These are phyloP conservation scores for Crioceris asparagi DNA, from an alignment of 2,888 invertebrate genomes.

Conservation along the genomic window DNA sequence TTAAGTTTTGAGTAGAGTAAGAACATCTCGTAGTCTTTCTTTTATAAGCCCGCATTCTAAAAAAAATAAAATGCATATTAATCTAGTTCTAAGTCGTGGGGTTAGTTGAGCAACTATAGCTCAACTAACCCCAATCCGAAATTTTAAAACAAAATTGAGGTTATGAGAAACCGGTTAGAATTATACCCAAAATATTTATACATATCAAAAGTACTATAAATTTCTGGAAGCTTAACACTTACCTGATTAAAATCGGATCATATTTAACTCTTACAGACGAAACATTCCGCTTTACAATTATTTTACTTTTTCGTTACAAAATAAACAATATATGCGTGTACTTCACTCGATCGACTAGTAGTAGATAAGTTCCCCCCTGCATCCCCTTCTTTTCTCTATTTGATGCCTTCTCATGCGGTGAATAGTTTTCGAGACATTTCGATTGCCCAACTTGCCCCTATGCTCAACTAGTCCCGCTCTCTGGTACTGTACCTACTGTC, in stretches of 20 bases:
- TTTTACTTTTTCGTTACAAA: constrained; percentile 4
- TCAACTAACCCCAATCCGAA: constrained; percentile 3
- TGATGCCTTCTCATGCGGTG: background rate
- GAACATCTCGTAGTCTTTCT: constrained; percentile 4
- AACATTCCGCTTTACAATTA: too few species aligned
- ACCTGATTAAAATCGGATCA: constrained; percentile 6
- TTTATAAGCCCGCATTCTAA: constrained; percentile 1
- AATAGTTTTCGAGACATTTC: background rate
- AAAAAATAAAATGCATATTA: background rate
- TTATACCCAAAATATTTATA: background rate
- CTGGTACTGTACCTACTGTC: too few species aligned
- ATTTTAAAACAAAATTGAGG: constrained; percentile 3
- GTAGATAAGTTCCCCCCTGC: background rate
- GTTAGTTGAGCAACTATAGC: constrained; percentile 4
- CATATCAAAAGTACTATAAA: too few species aligned
- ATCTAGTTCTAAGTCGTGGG: background rate
- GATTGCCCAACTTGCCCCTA: too few species aligned
- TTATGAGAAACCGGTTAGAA: background rate
- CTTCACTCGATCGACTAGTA: constrained; percentile 2
- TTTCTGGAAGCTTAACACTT: constrained; percentile 1
- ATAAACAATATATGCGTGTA: constrained; percentile 2
- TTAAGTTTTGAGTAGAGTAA: constrained; percentile 1
- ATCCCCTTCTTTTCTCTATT: background rate
- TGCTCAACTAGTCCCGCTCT: background rate
- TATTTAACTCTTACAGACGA: too few species aligned